Evolutionary conservation across 1,140 invertebrate genomes (phyloP), one percentile per base, ranked within the genome.

Genomic region (Phymastichus coffea): DNA sequence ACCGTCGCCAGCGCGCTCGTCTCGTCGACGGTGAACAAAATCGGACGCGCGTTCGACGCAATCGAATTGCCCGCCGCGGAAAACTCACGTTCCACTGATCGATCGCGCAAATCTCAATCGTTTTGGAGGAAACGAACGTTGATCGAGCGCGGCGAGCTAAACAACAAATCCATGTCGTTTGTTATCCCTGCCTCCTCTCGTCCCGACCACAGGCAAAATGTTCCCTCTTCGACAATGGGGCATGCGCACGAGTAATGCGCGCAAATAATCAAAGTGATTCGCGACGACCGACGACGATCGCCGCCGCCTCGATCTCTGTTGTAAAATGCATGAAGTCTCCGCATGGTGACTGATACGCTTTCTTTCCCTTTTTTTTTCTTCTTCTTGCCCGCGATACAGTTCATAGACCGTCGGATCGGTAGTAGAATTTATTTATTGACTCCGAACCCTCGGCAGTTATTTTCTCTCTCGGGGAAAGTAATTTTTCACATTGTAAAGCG

Each of bases 21-120:
- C n/a, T n/a, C n/a, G n/a, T n/a, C n/a, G n/a, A n/a, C n/a, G n/a
- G n/a, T n/a, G n/a, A n/a, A n/a, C n/a, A n/a, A n/a, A n/a, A n/a
- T n/a, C n/a, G n/a, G n/a, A n/a, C n/a, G n/a, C n/a, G n/a, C n/a
- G n/a, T n/a, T n/a, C n/a, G n/a, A n/a, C n/a, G n/a, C n/a, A n/a
- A n/a, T n/a, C n/a, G n/a, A n/a, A n/a, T n/a, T n/a, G n/a, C n/a
- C n/a, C n/a, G n/a, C n/a, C n/a, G n/a, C n/a, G n/a, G n/a, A n/a
- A n/a, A n/a, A n/a, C n/a, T n/a, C n/a, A n/a, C n/a, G n/a, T n/a
- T 64, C 47, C 44, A 47, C 48, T 63, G 44, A 64, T 64, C 43
- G 44, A 52, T 46, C 51, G 47, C 43, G 9, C 40, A 33, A 3
- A 2, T 43, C 26, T 3, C 14, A 35, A 20, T n/a, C n/a, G n/a